phyloP scores from a whole-genome alignment of 2,888 invertebrate species.

The Thera britannica region DNA sequence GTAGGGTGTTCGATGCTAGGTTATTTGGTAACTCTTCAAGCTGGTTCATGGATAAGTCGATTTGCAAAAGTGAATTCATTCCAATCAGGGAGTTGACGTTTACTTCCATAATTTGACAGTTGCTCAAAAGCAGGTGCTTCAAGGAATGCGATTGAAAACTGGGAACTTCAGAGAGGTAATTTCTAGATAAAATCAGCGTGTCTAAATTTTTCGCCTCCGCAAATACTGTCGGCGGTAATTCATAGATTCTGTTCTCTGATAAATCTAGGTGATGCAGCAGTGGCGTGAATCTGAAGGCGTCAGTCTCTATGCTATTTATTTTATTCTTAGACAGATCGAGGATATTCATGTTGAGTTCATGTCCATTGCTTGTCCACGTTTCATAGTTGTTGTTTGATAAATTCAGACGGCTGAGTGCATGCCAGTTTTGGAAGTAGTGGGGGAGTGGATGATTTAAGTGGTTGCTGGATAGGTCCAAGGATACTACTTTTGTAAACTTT shows the following conservation, averaged over 20 bases:
- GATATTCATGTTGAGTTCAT: constrained; percentile 67
- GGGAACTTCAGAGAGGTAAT: constrained; percentile 85
- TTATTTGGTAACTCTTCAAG: constrained; percentile 85
- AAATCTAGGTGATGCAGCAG: constrained; percentile 86
- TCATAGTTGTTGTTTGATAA: constrained; percentile 85
- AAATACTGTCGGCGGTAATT: constrained; percentile 84
- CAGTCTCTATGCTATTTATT: constrained; percentile 83
- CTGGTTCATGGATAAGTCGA: constrained; percentile 88
- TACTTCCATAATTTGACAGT: constrained; percentile 86
- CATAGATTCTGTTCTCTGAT: constrained; percentile 87
- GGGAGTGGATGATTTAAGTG: constrained; percentile 74
- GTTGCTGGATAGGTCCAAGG: constrained; percentile 80
- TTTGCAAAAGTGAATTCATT: constrained; percentile 83
- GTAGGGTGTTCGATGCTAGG: constrained; percentile 85
- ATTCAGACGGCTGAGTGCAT: constrained; percentile 79
- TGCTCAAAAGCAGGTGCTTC: constrained; percentile 84
- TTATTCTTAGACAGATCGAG: constrained; percentile 89
- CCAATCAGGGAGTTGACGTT: constrained; percentile 78
- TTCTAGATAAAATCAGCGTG: constrained; percentile 87
- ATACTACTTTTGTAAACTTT: constrained; percentile 76
- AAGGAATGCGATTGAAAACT: constrained; percentile 84
- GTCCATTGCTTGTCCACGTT: constrained; percentile 62
- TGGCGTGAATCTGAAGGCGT: constrained; percentile 84
- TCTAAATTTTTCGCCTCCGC: constrained; percentile 82
- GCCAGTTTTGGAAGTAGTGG: constrained; percentile 74